A percentile compares a stretch with the other conserved stretches of the same genome.
These are phyloP conservation scores for Hypolimnas misippus DNA, from an alignment of 2,888 invertebrate species.

Conservation along the genomic window DNA sequence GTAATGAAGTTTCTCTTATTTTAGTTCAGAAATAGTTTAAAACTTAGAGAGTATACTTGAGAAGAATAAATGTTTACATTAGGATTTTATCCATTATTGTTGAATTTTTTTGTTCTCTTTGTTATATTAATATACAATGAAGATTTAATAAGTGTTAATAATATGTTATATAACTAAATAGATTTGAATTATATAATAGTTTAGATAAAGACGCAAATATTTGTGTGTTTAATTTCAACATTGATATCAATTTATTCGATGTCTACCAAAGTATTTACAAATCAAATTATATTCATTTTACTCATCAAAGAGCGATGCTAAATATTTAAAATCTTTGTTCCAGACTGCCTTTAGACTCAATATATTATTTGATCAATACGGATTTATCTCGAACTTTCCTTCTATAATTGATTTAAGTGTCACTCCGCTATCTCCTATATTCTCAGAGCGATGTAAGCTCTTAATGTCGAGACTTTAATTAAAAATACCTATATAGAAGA, in stretches of 20 bases:
- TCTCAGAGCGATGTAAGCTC: neutral
- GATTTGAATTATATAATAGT: too few relatives aligned
- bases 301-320: too few relatives aligned
- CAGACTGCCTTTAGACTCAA: neutral
- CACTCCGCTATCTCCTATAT: neutral
- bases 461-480: conserved; percentile 37
- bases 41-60: neutral
- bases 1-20: conserved; percentile 3
- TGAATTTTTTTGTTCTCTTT: too few relatives aligned
- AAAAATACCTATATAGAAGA: conserved; percentile 42
- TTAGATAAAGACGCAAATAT: too few relatives aligned
- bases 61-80: too few relatives aligned
- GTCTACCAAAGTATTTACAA: neutral
- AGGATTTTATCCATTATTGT: too few relatives aligned
- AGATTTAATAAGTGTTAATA: too few relatives aligned
- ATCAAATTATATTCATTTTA: neutral
- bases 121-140: too few relatives aligned
- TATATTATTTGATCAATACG: neutral
- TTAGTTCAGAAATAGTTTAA: neutral
- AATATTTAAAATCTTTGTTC: neutral
- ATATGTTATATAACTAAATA: too few relatives aligned
- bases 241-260: too few relatives aligned
- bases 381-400: neutral
- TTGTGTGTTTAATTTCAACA: too few relatives aligned
- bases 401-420: neutral